A percentile compares a stretch with the other conserved stretches of the same genome.
phyloP scores from a whole-genome alignment of 2,797 vertebrate species.

The Poeciliopsis paucimaculata region DNA sequence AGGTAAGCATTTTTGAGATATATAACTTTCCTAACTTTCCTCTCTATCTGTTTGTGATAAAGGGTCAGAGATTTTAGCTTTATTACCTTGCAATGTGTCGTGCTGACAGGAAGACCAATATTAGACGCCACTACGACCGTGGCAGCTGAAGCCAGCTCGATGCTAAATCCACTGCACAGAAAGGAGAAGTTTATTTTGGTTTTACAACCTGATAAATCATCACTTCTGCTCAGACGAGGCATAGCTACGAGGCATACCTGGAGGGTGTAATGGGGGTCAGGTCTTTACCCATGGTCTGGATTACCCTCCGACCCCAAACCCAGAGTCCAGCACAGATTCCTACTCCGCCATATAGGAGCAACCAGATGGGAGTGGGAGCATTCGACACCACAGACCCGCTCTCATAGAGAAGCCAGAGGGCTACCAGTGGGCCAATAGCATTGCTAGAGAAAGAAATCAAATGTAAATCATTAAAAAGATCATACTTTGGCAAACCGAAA shows the following conservation, averaged over 20 bases:
- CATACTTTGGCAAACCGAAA: background rate
- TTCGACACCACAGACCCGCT: constrained; percentile 82
- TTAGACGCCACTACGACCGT: constrained; percentile 96
- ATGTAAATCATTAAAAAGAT: constrained; percentile 17
- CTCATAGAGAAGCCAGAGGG: constrained; percentile 90
- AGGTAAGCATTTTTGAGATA: background rate
- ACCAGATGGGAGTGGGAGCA: constrained; percentile 90
- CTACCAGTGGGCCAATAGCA: constrained; percentile 94
- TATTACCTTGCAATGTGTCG: constrained; percentile 96
- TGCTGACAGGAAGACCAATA: constrained; percentile 95
- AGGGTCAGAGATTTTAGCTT: background rate
- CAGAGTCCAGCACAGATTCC: constrained; percentile 94
- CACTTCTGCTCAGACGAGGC: background rate
- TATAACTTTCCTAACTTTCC: background rate
- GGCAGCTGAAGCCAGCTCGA: constrained; percentile 93
- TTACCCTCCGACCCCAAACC: constrained; percentile 96
- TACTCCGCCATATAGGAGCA: constrained; percentile 91
- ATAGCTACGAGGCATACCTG: constrained; percentile 79
- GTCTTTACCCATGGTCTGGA: constrained; percentile 97
- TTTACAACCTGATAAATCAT: background rate
- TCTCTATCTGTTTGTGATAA: background rate
- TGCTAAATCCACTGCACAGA: constrained; percentile 91
- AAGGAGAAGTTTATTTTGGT: constrained; percentile 15
- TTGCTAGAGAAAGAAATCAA: constrained; percentile 80
- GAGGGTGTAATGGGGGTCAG: constrained; percentile 97